phyloP scores from a whole-genome alignment of 2,797 vertebrate genomes.

The Arremon aurantiirostris region DNA sequence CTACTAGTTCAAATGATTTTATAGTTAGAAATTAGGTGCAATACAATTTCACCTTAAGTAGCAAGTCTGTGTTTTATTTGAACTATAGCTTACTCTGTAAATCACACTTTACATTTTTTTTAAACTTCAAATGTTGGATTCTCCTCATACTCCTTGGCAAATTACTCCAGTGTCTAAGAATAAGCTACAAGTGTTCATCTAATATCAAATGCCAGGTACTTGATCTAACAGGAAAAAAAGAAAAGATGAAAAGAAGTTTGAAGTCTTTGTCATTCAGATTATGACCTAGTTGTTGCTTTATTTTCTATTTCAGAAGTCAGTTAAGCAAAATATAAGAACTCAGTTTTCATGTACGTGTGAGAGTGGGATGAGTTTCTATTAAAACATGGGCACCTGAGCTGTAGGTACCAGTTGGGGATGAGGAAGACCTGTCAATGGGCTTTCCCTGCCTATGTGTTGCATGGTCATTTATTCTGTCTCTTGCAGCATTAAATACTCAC shows the following conservation, averaged over 20 bases:
- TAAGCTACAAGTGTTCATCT: not conserved
- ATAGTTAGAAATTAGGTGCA: not conserved
- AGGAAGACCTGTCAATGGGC: accelerated
- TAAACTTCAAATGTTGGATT: not conserved
- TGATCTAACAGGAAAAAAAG: not conserved
- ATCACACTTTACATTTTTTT: not conserved
- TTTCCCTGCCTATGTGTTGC: not conserved
- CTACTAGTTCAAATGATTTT: not conserved
- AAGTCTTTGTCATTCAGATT: slow-evolving; percentile 7
- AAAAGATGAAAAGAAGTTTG: slow-evolving; percentile 12
- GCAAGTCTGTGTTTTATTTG: not conserved
- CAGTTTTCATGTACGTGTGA: not conserved
- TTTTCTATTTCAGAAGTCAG: not conserved
- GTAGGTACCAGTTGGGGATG: not conserved
- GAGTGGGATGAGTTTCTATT: not conserved
- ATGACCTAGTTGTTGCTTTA: slow-evolving; percentile 1
- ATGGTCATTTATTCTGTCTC: not conserved
- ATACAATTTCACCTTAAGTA: not conserved
- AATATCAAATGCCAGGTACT: not conserved
- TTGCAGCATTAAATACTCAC: not conserved
- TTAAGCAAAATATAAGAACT: not conserved
- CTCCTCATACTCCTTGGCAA: not conserved
- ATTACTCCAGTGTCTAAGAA: not conserved
- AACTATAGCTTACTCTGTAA: not conserved
- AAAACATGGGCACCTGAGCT: not conserved